Percentiles rank a stretch among this genome's conserved stretches.
Evolutionary conservation across 2,888 invertebrate genomes (phyloP).

Genomic region (Chrysodeixis includens): DNA sequence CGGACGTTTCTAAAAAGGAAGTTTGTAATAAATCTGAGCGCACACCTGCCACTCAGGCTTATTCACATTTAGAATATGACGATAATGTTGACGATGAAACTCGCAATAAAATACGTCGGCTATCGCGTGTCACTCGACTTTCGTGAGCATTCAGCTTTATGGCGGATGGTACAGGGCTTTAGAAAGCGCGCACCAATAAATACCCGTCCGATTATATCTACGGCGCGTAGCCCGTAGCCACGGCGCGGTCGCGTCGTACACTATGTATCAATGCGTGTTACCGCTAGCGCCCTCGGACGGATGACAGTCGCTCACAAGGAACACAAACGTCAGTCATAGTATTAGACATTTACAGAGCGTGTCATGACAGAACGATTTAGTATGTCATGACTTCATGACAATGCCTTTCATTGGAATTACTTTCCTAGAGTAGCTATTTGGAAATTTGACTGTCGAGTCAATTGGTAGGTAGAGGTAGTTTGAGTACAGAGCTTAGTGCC

Average conservation of each 20-base stretch:
- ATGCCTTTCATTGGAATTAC: not conserved
- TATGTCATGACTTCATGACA: not conserved
- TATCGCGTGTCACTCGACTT: slow-evolving; percentile 79
- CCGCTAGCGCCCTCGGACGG: slow-evolving; percentile 12
- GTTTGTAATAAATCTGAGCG: slow-evolving; percentile 66
- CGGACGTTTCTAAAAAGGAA: slow-evolving; percentile 56
- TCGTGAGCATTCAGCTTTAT: slow-evolving; percentile 74
- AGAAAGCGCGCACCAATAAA: slow-evolving; percentile 87
- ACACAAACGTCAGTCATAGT: not conserved
- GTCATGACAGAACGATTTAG: not conserved
- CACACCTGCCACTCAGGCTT: slow-evolving; percentile 69
- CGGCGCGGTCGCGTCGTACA: slow-evolving; percentile 40
- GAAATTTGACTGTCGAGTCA: too few species aligned
- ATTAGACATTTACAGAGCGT: not conserved
- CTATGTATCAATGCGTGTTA: slow-evolving; percentile 32
- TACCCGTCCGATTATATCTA: slow-evolving; percentile 88
- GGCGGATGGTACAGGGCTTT: slow-evolving; percentile 62
- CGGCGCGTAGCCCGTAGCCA: slow-evolving; percentile 87
- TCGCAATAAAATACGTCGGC: slow-evolving; percentile 66
- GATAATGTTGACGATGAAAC: slow-evolving; percentile 63
- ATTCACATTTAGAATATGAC: slow-evolving; percentile 61
- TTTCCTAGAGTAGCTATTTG: not conserved
- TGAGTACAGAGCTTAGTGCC: too few species aligned
- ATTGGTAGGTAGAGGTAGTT: too few species aligned
- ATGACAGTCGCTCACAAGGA: slow-evolving; percentile 12